Conservation (phyloP, 37 sponge, comb jelly and placozoan genomes). For the Beroe ovata region DNA sequence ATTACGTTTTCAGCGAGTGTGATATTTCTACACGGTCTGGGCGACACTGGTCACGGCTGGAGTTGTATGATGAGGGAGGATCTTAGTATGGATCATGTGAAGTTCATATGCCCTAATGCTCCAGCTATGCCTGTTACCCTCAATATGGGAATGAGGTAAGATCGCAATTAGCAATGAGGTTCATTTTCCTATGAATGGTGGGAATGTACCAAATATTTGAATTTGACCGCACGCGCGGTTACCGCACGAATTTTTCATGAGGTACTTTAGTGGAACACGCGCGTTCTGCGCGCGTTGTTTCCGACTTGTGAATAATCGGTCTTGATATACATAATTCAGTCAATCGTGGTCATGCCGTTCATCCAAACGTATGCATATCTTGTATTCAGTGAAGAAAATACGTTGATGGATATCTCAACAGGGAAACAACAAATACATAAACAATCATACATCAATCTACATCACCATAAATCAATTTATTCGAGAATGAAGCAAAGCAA, state of each 20-base stretch:
- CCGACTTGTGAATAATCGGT: background rate
- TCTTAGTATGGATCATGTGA: background rate
- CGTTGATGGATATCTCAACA: too few species aligned
- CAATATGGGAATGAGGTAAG: slow-evolving; percentile 46
- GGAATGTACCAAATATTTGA: background rate
- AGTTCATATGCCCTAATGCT: slow-evolving; percentile 28
- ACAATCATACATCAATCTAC: too few species aligned
- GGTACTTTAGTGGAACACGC: too few species aligned
- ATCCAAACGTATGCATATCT: too few species aligned
- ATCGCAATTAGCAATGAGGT: too few species aligned
- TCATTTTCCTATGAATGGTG: too few species aligned
- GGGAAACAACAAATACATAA: too few species aligned
- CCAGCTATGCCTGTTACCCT: slow-evolving; percentile 40
- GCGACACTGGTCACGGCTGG: slow-evolving; percentile 67
- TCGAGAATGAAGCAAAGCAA: too few species aligned
- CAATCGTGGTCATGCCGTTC: background rate
- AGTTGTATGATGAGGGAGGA: slow-evolving; percentile 6
- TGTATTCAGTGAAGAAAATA: too few species aligned
- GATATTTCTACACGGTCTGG: slow-evolving; percentile 59
- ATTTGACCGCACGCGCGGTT: background rate
- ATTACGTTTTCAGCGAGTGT: slow-evolving; percentile 17
- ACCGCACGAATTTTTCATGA: background rate
- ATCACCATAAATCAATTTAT: too few species aligned
- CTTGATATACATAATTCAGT: background rate
- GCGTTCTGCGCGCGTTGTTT: background rate